A percentile compares a stretch with the other conserved stretches of the same genome.
These are phyloP conservation scores for Austrofundulus limnaeus DNA, from an alignment of 2,113 vertebrate genomes.

Conservation along the genomic window DNA sequence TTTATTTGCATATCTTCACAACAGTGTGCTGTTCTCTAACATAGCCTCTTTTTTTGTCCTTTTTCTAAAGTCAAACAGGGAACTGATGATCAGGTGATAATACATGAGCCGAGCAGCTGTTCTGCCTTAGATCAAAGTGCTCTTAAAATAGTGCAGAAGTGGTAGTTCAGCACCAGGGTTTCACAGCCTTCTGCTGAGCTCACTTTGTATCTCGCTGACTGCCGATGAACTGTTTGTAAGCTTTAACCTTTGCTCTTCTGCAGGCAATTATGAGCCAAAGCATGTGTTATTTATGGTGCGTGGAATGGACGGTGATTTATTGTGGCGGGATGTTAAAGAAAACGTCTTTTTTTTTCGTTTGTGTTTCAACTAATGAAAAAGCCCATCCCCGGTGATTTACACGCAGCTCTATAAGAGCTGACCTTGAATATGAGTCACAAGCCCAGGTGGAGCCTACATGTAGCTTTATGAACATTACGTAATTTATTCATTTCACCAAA, in stretches of 20 bases:
- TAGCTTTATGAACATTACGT: constrained; percentile 13
- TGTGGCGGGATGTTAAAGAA: not conserved
- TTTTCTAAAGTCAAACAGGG: constrained; percentile 18
- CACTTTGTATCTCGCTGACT: constrained; percentile 33
- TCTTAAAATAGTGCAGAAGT: constrained; percentile 57
- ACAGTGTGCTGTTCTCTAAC: not conserved
- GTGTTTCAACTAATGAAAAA: constrained; percentile 42
- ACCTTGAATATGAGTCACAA: constrained; percentile 46
- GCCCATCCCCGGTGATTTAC: constrained; percentile 30
- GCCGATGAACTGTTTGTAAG: constrained; percentile 41
- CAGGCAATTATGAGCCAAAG: constrained; percentile 37
- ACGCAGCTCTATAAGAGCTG: constrained; percentile 1
- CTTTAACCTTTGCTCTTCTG: constrained; percentile 27
- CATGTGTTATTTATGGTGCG: constrained; percentile 58
- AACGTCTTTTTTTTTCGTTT: constrained; percentile 41
- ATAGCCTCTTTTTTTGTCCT: not conserved
- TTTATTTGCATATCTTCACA: not conserved
- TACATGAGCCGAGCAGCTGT: constrained; percentile 31
- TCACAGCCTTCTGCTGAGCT: constrained; percentile 21
- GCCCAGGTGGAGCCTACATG: constrained; percentile 5
- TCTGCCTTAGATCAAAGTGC: constrained; percentile 31
- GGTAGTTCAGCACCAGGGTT: constrained; percentile 23
- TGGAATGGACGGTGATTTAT: constrained; percentile 38
- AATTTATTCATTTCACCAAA: constrained; percentile 45
- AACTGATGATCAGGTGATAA: constrained; percentile 29